Base-by-base conservation (phyloP, 92 coral and sea anemone genomes). In the Actinernus sp. region DNA sequence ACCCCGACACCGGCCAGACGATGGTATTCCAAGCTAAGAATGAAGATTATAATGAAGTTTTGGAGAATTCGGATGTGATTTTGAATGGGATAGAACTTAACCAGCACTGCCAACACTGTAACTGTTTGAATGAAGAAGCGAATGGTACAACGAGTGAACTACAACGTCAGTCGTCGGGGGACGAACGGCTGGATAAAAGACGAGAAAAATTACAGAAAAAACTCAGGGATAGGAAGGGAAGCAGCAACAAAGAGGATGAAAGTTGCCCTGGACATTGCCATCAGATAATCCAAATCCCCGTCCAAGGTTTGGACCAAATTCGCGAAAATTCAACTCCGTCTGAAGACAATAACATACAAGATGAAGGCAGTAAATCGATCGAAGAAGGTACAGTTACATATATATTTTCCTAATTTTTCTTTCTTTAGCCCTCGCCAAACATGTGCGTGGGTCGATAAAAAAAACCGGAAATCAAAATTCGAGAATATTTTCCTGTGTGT, bases 181-280 rank as follows among this genome's bases (percentile, higher is more conserved):
- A 94, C 55, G 98, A 91, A 55, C 64, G 98, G 44, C 63, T 75
- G 23, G 95, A 87, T 43, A 87, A 82, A 69, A 78, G 67, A 55
- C 83, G 90, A 29, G 97, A 89, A 62, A 94, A 91, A 61, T 92
- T 94, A 19, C 98, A 94, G 55, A 91, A 60, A 61, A 94, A 83
- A 79, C 87, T 94, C 23, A 78, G 82, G 33, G 98, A 91, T 65
- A 87, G 90, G 29, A 84, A 81, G 68, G 89, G 86, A 43, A 90
- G 92, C 63, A 65, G 36, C 30, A 76, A 80, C 75, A 68, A 82
- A 21, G 95, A 84, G 3, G 97, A 90, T 13, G 88, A 81, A 32
- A 63, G 55, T 48, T 90, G 97, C 52, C 53, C 40, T 76, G 92
- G 92, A 11, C 97, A 90, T 61, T 85, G 92, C 62, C 88, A 90